Base-by-base conservation (phyloP, 2,888 invertebrate species). In the Microctonus brassicae region DNA sequence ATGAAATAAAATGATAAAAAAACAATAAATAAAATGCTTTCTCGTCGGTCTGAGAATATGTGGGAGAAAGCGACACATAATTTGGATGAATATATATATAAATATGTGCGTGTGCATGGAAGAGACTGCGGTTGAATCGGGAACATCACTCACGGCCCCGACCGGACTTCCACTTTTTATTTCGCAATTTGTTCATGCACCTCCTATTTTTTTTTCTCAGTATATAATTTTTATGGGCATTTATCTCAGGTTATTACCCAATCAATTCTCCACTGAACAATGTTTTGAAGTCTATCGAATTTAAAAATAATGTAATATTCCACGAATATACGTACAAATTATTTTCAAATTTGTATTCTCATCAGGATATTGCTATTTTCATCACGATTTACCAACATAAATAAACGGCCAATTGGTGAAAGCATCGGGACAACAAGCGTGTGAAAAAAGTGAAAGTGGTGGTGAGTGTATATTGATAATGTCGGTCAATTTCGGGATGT, bases 61-160 rank as follows among this genome's bases (percentile, higher is more conserved):
- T 70, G 75, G 47, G 77, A 73, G 77, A 77, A 77, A 77, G 77
- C 76, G 76, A 39, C 69, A 61, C 47, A 70, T 66, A 57, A 66
- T 66, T 66, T 55, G 36, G 55, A 39, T 13, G 39, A 13, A n/a
- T n/a, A 39, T 39, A 39, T 29, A 29, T n/a, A n/a, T n/a, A n/a
- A n/a, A n/a, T n/a, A n/a, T 29, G 7, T 39, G 36, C 66, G 65
- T 60, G 70, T 63, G 42, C 39, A 63, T n/a, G 57, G 33, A 39
- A 62, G 42, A 57, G 53, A 66, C 47, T 33, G 61, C 47, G 36
- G 36, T 26, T 13, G 66, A 66, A 71, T 71, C 66, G 66, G 60
- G 66, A 71, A 66, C 71, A 71, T 66, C 57, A 66, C 57, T 57
- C 66, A 66, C 66, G 24, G 57, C 17, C 53, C 17, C 11, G n/a